phyloP scores from a whole-genome alignment of 2,113 vertebrate genomes.

The Larimichthys polyactis region DNA sequence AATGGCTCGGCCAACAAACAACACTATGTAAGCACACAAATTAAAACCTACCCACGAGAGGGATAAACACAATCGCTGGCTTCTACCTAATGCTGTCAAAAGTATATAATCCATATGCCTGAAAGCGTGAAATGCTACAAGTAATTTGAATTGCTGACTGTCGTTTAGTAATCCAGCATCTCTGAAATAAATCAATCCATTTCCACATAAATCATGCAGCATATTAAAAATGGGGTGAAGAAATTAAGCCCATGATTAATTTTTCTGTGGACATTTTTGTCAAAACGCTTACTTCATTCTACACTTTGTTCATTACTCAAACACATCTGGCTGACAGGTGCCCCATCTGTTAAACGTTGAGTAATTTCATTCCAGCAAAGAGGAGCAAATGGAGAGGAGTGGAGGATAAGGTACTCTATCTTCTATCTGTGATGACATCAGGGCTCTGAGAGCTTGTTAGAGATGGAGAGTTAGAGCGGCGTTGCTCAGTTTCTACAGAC shows the following conservation, averaged over 20 bases:
- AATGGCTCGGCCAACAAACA: constrained; percentile 66
- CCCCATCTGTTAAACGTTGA: constrained; percentile 82
- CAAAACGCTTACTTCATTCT: constrained; percentile 91
- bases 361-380: constrained; percentile 84
- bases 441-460: constrained; percentile 74
- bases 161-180: constrained; percentile 22
- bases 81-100: constrained; percentile 26
- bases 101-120: constrained; percentile 46
- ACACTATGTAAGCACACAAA: constrained; percentile 52
- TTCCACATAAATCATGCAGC: constrained; percentile 76
- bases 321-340: constrained; percentile 91
- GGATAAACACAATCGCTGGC: constrained; percentile 34
- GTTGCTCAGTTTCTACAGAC: constrained; percentile 67
- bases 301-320: constrained; percentile 89
- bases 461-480: constrained; percentile 65
- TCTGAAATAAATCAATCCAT: constrained; percentile 56
- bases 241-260: constrained; percentile 89
- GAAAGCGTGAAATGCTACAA: constrained; percentile 48
- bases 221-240: constrained; percentile 81
- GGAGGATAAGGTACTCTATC: constrained; percentile 77
- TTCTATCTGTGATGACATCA: constrained; percentile 85
- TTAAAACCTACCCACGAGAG: constrained; percentile 44
- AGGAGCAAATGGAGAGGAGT: constrained; percentile 74
- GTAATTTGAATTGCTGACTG: constrained; percentile 44
- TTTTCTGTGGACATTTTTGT: constrained; percentile 88